A percentile compares a stretch with the other conserved stretches of the same genome.
phyloP scores from a whole-genome alignment of 2,888 invertebrate genomes.

The Erebia epiphron region DNA sequence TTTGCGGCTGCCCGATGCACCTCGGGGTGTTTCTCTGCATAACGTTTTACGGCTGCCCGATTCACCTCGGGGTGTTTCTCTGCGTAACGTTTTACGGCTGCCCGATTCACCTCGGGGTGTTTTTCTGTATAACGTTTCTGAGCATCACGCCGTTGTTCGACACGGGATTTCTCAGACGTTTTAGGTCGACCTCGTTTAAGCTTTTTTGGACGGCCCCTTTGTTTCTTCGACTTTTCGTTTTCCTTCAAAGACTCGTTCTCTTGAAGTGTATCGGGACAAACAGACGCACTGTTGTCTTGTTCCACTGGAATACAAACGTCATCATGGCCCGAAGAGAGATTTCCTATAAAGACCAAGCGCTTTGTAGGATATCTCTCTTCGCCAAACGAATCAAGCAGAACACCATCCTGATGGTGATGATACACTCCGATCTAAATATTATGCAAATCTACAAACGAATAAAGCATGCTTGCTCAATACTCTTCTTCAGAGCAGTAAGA shows the following conservation, averaged over 20 bases:
- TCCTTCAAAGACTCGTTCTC: too few relatives aligned
- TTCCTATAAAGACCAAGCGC: conserved; percentile 2
- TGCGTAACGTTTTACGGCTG: too few relatives aligned
- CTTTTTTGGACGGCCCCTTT: conserved; percentile 7
- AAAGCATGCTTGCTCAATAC: too few relatives aligned
- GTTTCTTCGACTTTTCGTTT: too few relatives aligned
- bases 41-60: too few relatives aligned
- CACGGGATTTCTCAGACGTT: conserved; percentile 8
- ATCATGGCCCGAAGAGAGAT: not conserved
- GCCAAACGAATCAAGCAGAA: too few relatives aligned
- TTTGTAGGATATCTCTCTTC: not conserved
- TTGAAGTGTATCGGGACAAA: too few relatives aligned
- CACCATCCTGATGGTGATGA: conserved; percentile 1
- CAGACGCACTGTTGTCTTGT: not conserved
- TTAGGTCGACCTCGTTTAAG: conserved; percentile 13
- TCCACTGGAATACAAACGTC: not conserved
- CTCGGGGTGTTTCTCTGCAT: too few relatives aligned
- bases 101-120: too few relatives aligned
- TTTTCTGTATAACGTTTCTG: not conserved
- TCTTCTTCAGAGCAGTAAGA: not conserved
- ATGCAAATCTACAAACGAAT: too few relatives aligned
- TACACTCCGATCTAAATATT: not conserved
- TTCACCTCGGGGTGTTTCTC: too few relatives aligned
- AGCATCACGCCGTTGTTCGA: conserved; percentile 2
- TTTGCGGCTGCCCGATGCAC: too few relatives aligned